Percentiles rank a stretch among this genome's conserved stretches.
phyloP scores from a whole-genome alignment of 2,888 invertebrate genomes.

The Synergus gifuensis region DNA sequence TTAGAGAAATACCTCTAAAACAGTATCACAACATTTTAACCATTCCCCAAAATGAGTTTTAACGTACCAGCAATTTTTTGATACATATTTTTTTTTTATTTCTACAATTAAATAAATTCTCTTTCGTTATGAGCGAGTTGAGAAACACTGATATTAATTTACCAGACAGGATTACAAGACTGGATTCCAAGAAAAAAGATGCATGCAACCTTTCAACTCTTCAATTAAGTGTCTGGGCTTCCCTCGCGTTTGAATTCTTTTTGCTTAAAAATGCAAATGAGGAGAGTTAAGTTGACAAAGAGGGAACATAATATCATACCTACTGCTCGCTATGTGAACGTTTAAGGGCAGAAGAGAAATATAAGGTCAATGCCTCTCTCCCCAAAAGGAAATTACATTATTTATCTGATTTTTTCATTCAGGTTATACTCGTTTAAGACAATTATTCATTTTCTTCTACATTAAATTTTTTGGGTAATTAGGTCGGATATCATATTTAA shows the following conservation, averaged over 20 bases:
- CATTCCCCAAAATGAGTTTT: neutral
- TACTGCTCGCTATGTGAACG: conserved; percentile 15
- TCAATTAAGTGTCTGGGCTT: conserved; percentile 35
- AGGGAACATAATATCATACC: conserved; percentile 25
- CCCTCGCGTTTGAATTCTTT: conserved; percentile 44
- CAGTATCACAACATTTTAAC: neutral
- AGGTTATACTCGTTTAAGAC: neutral
- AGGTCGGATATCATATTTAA: neutral
- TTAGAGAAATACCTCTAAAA: neutral
- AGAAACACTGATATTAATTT: conserved; percentile 60
- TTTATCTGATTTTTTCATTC: neutral
- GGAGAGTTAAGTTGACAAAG: conserved; percentile 28
- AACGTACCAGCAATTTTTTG: neutral
- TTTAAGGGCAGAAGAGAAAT: conserved; percentile 37
- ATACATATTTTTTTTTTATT: neutral
- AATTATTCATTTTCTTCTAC: conserved; percentile 1
- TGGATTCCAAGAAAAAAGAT: conserved; percentile 46
- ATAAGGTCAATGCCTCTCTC: conserved; percentile 32
- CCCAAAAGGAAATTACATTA: conserved; percentile 21
- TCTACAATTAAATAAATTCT: neutral
- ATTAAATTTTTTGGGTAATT: neutral
- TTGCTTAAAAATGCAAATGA: conserved; percentile 46
- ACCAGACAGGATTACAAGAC: conserved; percentile 53
- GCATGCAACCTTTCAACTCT: conserved; percentile 45
- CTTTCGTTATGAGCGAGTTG: conserved; percentile 44